Evolutionary conservation across 2,888 invertebrate genomes (phyloP), one percentile per base, ranked within the genome.

Genomic region (Lapara coniferarum): DNA sequence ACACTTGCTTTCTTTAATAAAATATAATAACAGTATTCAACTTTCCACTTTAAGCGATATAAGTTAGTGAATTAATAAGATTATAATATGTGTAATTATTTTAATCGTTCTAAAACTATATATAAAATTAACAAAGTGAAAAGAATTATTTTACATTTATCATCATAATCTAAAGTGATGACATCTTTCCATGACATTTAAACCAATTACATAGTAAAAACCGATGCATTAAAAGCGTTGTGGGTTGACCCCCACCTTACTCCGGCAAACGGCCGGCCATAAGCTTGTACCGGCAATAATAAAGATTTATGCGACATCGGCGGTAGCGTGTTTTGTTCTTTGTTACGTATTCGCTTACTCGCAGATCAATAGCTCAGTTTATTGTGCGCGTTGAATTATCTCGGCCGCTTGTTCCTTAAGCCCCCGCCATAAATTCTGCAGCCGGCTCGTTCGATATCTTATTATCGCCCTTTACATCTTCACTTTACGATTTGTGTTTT

Each of bases 241-340:
- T 49, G 46, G 63, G 49, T 12, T 19, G 10, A 46, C 16, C 63
- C 63, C 44, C 63, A 63, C 49, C 63, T 19, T 49, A 63, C 49
- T 49, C 63, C 49, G 46, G 10, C 19, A 89, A 90, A 89, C 88
- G 90, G 88, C 88, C 88, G 85, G 89, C 84, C 89, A 89, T 92
- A 91, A 92, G 93, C 93, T 92, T 91, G 92, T 91, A 91, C 92
- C 88, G 88, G 92, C 91, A 92, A 92, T 93, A 93, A 93, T 92
- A 93, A 92, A 93, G 93, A 93, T 93, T 93, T 93, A 93, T 92
- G 88, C 90, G 91, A 93, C 92, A 89, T 92, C 89, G 88, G 92
- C 88, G 91, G 93, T 92, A 93, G 92, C 93, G 88, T 91, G 92
- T 92, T 93, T 90, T 92, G 93, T 92, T 92, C 91, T 87, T 85